Conservation (phyloP, 2,888 invertebrate species). For the Eupithecia tripunctaria region DNA sequence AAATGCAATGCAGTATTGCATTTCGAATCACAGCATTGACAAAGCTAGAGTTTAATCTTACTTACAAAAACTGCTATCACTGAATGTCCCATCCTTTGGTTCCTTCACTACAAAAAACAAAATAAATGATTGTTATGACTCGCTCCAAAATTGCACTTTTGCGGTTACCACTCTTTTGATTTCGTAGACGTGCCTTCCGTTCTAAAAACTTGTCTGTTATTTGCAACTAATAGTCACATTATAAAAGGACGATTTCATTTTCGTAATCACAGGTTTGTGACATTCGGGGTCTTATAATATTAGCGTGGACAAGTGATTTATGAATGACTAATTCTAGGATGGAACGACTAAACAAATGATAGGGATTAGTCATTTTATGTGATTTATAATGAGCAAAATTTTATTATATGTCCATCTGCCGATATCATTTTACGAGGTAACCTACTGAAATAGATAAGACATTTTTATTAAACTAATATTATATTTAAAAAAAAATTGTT, state of each 20-base stretch:
- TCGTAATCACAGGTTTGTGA: constrained; percentile 63
- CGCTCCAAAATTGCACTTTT: constrained; percentile 57
- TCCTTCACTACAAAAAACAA: constrained; percentile 32
- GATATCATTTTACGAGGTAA: not conserved
- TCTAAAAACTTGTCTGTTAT: constrained; percentile 50
- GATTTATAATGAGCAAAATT: constrained; percentile 14
- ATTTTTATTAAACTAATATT: no score
- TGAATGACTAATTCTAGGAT: constrained; percentile 36
- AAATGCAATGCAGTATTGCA: not conserved
- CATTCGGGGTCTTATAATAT: constrained; percentile 60
- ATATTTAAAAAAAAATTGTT: no score
- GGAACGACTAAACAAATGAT: constrained; percentile 29
- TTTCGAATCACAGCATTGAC: no score
- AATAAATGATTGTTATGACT: constrained; percentile 39
- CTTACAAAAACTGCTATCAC: not conserved
- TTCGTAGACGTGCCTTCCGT: constrained; percentile 72
- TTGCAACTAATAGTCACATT: constrained; percentile 56
- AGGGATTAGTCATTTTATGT: constrained; percentile 15
- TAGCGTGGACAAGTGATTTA: constrained; percentile 61
- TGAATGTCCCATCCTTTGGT: not conserved
- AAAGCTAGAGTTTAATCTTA: not conserved
- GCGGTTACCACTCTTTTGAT: constrained; percentile 55
- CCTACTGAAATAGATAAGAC: not conserved
- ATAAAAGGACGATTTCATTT: constrained; percentile 68
- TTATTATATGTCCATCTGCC: not conserved